Base-by-base conservation (phyloP, 2,888 invertebrate species). In the Acronicta psi region DNA sequence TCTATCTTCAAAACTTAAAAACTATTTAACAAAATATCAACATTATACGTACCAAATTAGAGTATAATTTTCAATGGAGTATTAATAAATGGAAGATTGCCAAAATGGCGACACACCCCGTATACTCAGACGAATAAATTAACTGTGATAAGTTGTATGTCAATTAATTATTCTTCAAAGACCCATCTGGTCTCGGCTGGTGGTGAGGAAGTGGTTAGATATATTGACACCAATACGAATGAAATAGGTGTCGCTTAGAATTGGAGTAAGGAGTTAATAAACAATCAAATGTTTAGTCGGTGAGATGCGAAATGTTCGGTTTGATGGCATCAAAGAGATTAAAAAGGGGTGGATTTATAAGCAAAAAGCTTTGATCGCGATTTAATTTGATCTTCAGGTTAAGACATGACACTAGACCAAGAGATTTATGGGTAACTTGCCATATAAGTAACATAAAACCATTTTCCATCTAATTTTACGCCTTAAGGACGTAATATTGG, bases 161-260 rank as follows among this genome's bases (percentile, higher is more conserved):
- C 93, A 94, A 93, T 94, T 93, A 93, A 93, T 93, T 92, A 93
- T 92, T 93, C 93, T 93, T 93, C 93, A 93, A 94, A 93, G 93
- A 87, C 84, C 90, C 93, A 93, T 91, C 89, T 94, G 93, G 92
- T 87, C 83, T 14, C 77, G 83, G 25, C 54, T 61, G 57, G 78
- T 65, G 69, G 80, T 79, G 80, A 89, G 89, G 91, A 92, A 89
- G 84, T 81, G 68, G 67, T 67, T 59, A 69, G 82, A 58, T 67
- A 62, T 60, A 86, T 87, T 84, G 87, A 88, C 82, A 75, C 76
- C 81, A 76, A 78, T 78, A 75, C 70, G 76, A 80, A 75, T 81
- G 76, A 73, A 73, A 38, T 53, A 49, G 46, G 52, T 61, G 60
- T 63, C 53, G 47, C 18, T 44, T 45, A 55, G 75, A 77, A 63